Evolutionary conservation across 92 coral and sea anemone species (phyloP).

Genomic region (Porites rus): DNA sequence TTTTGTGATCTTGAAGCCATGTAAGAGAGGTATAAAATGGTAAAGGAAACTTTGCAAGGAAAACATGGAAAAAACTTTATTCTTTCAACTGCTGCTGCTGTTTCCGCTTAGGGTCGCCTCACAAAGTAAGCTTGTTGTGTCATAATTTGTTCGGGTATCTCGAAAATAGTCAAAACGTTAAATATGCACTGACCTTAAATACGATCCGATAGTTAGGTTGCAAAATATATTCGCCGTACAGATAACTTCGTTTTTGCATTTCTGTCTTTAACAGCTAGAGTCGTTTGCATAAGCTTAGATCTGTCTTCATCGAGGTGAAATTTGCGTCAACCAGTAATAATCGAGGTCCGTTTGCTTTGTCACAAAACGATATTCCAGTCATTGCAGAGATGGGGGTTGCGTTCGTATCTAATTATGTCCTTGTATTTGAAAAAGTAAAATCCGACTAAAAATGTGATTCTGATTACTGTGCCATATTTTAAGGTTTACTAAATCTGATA

Average conservation of each 20-base stretch:
- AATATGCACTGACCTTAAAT: not conserved
- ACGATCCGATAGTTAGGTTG: conserved; percentile 1
- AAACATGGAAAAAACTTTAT: conserved; percentile 11
- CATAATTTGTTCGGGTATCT: not conserved
- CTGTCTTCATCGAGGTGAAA: too few relatives aligned
- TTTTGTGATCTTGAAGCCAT: conserved; percentile 19
- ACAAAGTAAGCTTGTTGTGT: conserved; percentile 21
- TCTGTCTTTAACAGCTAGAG: not conserved
- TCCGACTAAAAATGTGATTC: not conserved
- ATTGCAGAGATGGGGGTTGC: not conserved
- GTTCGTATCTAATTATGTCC: not conserved
- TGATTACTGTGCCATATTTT: too few relatives aligned
- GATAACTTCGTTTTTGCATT: not conserved
- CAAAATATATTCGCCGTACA: conserved; percentile 17
- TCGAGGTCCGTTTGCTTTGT: not conserved
- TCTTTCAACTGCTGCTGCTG: not conserved
- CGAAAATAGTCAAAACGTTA: not conserved
- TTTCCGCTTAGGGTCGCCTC: not conserved
- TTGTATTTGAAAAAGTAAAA: not conserved
- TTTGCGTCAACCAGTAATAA: not conserved
- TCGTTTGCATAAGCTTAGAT: not conserved
- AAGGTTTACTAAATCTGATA: too few relatives aligned
- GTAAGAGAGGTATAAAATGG: conserved; percentile 25
- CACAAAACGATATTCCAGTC: not conserved
- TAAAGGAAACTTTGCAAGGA: not conserved